These are phyloP conservation scores for Cyphomyrus discorhynchus DNA, from an alignment of 2,113 vertebrate genomes.

Conservation along the genomic window DNA sequence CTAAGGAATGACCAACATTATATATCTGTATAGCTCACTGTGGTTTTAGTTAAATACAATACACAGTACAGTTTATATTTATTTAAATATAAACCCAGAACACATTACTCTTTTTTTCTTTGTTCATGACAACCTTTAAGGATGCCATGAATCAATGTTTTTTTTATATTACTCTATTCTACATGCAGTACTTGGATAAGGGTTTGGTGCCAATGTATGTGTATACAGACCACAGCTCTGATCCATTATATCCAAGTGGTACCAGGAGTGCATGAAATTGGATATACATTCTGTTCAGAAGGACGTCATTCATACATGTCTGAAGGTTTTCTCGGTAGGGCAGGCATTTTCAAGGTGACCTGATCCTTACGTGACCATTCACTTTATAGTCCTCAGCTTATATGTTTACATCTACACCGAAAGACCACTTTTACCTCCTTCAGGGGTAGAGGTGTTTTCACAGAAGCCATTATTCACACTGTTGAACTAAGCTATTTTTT, in stretches of 20 bases:
- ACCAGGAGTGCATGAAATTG: not conserved
- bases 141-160: not conserved
- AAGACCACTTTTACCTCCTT: not conserved
- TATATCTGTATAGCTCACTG: not conserved
- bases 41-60: not conserved
- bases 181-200: not conserved
- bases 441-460: not conserved
- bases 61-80: not conserved
- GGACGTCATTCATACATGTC: not conserved
- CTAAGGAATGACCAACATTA: not conserved
- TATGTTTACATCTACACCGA: not conserved
- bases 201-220: not conserved
- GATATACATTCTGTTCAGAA: not conserved
- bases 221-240: not conserved
- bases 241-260: conserved; percentile 22
- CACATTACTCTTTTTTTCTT: not conserved
- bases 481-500: not conserved
- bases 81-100: not conserved
- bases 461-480: not conserved
- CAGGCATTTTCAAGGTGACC: not conserved
- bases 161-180: not conserved
- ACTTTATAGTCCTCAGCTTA: not conserved
- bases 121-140: not conserved
- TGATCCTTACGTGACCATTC: not conserved
- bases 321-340: not conserved